Percentiles rank a stretch among this genome's conserved stretches.
These are phyloP conservation scores for Oreochromis grahami DNA, from an alignment of 2,797 vertebrate species.

Conservation along the genomic window DNA sequence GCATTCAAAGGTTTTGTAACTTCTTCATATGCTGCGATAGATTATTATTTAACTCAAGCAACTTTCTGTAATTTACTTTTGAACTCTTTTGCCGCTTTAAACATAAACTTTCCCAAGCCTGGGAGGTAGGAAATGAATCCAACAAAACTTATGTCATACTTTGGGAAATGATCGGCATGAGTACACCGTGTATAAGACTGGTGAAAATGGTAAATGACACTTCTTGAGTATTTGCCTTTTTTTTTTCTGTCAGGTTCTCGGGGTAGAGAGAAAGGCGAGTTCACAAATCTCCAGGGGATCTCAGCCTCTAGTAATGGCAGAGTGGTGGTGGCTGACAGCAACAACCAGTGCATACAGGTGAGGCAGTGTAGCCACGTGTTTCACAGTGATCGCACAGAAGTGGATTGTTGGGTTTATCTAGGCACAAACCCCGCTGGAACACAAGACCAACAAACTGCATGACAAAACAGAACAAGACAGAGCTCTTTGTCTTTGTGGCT, in stretches of 20 bases:
- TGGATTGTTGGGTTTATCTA: too few relatives aligned
- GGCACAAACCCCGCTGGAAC: too few relatives aligned
- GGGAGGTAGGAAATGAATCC: background rate
- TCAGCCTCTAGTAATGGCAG: slow-evolving; percentile 86
- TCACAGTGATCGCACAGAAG: background rate
- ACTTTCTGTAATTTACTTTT: background rate
- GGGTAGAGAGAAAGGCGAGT: slow-evolving; percentile 94
- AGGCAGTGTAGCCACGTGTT: background rate
- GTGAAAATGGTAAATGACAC: background rate
- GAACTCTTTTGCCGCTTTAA: background rate
- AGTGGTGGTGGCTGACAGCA: slow-evolving; percentile 96
- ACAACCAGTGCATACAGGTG: slow-evolving; percentile 98
- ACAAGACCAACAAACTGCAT: too few relatives aligned
- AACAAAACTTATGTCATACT: background rate
- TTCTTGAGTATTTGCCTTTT: background rate
- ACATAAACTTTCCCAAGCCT: background rate
- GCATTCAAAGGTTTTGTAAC: background rate
- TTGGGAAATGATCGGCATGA: background rate
- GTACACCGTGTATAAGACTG: background rate
- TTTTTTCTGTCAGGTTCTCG: slow-evolving; percentile 78
- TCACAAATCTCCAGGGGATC: slow-evolving; percentile 96
- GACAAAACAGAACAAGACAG: too few relatives aligned
- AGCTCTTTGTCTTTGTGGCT: too few relatives aligned
- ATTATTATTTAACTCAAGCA: background rate
- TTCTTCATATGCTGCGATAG: background rate